Base-by-base conservation (phyloP, 2,888 invertebrate genomes). In the Linnaemya tessellans region DNA sequence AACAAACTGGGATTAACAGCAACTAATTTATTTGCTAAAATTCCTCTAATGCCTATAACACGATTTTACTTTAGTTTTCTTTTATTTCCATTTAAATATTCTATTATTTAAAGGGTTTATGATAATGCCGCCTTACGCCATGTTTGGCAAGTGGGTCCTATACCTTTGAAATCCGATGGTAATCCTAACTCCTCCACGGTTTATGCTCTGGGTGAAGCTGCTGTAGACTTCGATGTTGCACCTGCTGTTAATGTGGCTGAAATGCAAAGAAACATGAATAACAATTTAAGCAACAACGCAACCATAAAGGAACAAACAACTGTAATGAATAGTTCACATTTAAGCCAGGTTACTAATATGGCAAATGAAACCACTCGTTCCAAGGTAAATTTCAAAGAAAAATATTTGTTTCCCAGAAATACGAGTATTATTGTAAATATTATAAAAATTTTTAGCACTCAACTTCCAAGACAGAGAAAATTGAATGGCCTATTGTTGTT, bases 141-240 rank as follows among this genome's bases (percentile, higher is more conserved):
- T 89, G 93, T 92, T 15, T 94, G 94, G 94, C 93, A 93, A 87
- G 92, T 94, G 30, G 94, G 94, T 2, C 94, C 93, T 9, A 88
- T 90, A 10, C 91, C 92, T 7, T 87, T 88, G 11, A 87, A 89
- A 13, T 89, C 68, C 8, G 78, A 79, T 10, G 87, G 71, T 10
- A 90, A 88, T 74, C 67, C 67, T 5, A 88, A 87, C 75, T 79
- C 81, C 41, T 85, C 84, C 25, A 88, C 88, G 8, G 91, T 93
- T 60, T 93, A 93, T 80, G 93, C 93, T 10, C 94, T 98, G n/a
- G 98, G 98, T 0, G 97, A 98, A 89, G 95, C 95, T 0, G 97
- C 97, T 0, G 96, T 98, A 18, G 96, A 97, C 92, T 98, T 98
- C 93, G 97, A 97, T 89, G 96, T 97, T 90, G 95, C 95, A 1